Base-by-base conservation (phyloP, 53 echinoderm and acorn worm species). In the Temnopleurus reevesii region DNA sequence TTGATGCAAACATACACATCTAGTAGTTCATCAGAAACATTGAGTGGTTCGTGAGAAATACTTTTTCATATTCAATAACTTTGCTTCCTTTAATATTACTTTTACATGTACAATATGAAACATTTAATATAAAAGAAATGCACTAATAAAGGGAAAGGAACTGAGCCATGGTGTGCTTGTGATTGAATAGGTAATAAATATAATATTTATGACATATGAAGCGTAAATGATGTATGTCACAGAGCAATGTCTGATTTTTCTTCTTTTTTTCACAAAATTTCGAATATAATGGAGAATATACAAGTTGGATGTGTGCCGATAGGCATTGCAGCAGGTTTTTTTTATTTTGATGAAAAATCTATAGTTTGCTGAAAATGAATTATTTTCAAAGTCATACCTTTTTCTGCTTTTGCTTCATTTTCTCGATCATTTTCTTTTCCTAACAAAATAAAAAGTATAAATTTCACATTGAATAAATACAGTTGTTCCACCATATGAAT, bases 361-460 rank as follows among this genome's bases (percentile, higher is more conserved):
- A 9, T 4, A 26, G 24, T 63, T 63, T 63, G 63, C 63, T 63
- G 63, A 18, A 58, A 58, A 58, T 63, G 18, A 7, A 63, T 29
- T 15, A 21, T 31, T 63, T 12, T 29, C 33, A 63, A n/a, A 36
- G 23, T 71, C 26, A 46, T 79, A 79, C 79, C 79, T 79, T 79
- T 46, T 28, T 79, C 79, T 4, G 79, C 79, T 7, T 10, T 15
- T 18, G 15, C 53, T 47, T 46, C 51, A 46, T 79, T 51, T 46
- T 19, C 49, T 47, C 46, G 79, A 30, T 79, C 79, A 79, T 47
- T 49, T 4, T 49, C 29, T 49, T 79, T 79, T 46, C 79, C 79
- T 79, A 79, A 46, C n/a, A 65, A 60, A 49, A 79, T 1, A 15
- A 49, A 47, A 49, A 79, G 15, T 8, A 18, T 41, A 71, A 5